Percentiles rank a stretch among this genome's conserved stretches.
Evolutionary conservation across 2,888 invertebrate genomes (phyloP).

Genomic region (Melipona bicolor): DNA sequence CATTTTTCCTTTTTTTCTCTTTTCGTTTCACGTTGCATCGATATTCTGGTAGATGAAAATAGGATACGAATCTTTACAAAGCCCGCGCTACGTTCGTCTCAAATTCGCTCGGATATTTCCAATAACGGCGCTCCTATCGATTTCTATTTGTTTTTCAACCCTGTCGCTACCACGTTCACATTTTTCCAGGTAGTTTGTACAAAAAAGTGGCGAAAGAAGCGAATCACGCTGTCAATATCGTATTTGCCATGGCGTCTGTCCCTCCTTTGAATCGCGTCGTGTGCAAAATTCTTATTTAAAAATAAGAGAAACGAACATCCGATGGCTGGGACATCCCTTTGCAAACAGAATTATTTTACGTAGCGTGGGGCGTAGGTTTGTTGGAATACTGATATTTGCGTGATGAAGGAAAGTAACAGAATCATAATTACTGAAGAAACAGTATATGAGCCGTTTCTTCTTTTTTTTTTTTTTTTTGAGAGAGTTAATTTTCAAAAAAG

Average conservation of each 20-base stretch:
- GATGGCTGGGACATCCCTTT: not conserved
- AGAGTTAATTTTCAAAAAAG: no score
- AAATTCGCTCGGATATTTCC: slow-evolving; percentile 10
- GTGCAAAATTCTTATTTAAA: not conserved
- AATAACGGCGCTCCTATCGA: slow-evolving; percentile 7
- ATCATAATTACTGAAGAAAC: no score
- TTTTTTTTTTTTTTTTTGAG: no score
- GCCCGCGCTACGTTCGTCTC: not conserved
- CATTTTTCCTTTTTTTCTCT: not conserved
- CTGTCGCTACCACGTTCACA: not conserved
- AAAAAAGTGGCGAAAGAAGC: not conserved
- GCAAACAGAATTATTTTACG: not conserved
- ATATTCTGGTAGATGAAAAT: not conserved
- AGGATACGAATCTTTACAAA: slow-evolving; percentile 12
- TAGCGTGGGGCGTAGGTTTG: not conserved
- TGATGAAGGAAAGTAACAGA: no score
- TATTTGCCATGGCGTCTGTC: not conserved
- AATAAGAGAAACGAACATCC: not conserved
- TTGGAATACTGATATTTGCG: no score
- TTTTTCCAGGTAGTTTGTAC: not conserved
- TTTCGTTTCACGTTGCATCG: not conserved
- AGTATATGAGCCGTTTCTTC: no score
- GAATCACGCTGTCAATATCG: not conserved
- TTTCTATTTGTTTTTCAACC: slow-evolving; percentile 18
- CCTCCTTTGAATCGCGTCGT: not conserved